Evolutionary conservation across 2,113 vertebrate species (phyloP).

Genomic region (Mormyrus iriodes): DNA sequence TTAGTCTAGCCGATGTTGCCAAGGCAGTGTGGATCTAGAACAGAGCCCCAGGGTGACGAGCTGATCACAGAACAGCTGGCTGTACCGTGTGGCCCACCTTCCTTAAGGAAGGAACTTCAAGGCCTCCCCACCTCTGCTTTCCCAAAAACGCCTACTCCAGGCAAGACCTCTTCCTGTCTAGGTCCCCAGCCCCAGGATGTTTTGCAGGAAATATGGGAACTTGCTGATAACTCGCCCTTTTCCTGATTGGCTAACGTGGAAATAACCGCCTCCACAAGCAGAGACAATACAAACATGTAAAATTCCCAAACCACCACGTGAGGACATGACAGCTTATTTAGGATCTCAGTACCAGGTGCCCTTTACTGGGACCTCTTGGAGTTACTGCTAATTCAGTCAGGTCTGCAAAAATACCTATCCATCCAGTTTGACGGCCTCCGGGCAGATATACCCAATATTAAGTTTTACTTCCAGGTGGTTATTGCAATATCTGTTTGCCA

Average conservation of each 20-base stretch:
- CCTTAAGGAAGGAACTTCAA: not conserved
- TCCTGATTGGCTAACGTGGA: not conserved
- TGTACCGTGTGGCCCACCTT: not conserved
- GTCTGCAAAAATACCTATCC: not conserved
- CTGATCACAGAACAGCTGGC: not conserved
- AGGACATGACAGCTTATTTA: not conserved
- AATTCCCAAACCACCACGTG: not conserved
- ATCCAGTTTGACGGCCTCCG: not conserved
- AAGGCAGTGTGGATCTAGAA: not conserved
- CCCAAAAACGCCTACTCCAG: not conserved
- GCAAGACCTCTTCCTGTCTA: constrained; percentile 14
- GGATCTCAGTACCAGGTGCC: not conserved
- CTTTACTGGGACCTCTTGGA: not conserved
- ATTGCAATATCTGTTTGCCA: not conserved
- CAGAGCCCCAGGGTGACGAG: not conserved
- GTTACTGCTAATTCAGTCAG: not conserved
- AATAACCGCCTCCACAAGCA: not conserved
- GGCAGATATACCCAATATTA: not conserved
- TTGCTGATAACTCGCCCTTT: constrained; percentile 9
- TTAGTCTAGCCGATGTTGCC: not conserved
- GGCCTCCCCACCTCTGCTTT: not conserved
- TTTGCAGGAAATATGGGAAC: constrained; percentile 15
- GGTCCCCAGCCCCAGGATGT: constrained; percentile 3
- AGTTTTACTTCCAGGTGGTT: not conserved
- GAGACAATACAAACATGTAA: not conserved